phyloP scores from a whole-genome alignment of 2,888 invertebrate species.

The Aspidiotus rigidus region DNA sequence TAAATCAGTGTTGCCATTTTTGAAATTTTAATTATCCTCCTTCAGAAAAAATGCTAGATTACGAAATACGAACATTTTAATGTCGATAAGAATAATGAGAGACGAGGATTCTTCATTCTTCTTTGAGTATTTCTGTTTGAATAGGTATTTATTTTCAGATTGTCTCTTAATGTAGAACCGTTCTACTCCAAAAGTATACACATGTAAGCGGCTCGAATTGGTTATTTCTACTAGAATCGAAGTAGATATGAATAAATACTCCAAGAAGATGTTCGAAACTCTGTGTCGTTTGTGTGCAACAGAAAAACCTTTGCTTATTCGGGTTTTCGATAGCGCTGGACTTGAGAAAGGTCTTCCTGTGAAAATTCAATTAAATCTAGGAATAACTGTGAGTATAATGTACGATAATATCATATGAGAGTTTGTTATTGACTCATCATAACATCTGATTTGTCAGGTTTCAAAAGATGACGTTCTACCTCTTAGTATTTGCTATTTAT shows the following conservation, averaged over 20 bases:
- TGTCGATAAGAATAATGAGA: no score
- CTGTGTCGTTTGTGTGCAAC: background rate
- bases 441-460: background rate
- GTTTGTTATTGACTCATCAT: no score
- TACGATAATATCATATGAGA: background rate
- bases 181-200: no score
- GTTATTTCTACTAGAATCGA: background rate
- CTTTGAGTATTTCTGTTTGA: no score
- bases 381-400: background rate
- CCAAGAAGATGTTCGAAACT: background rate
- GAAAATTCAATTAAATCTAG: background rate
- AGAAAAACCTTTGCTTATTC: background rate
- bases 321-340: background rate
- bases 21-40: no score
- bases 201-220: no score
- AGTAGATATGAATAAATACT: background rate
- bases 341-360: background rate
- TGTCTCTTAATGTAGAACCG: no score
- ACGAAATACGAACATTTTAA: no score
- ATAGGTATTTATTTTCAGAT: no score
- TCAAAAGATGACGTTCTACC: background rate
- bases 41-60: no score
- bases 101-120: no score
- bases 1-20: no score
- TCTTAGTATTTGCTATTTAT: background rate